phyloP scores from a whole-genome alignment of 2,888 invertebrate genomes.

The Aspidiotus destructor region DNA sequence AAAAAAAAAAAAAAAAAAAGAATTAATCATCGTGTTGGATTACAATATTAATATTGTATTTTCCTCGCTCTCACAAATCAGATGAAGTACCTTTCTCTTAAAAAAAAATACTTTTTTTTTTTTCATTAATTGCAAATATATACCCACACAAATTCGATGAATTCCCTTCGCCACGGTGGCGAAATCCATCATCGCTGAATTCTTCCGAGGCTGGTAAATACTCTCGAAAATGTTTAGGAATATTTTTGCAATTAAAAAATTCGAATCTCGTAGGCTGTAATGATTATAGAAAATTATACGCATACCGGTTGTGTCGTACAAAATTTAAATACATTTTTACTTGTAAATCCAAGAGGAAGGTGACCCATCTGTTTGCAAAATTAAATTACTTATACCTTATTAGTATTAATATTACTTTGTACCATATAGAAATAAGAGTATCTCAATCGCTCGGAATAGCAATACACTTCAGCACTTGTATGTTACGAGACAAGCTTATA shows the following conservation, averaged over 20 bases:
- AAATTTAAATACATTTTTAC: not conserved
- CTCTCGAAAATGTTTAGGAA: not conserved
- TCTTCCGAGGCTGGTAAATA: too few relatives aligned
- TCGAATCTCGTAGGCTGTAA: not conserved
- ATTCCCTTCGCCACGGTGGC: not conserved
- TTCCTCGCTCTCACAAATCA: conserved; percentile 33
- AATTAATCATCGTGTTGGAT: too few relatives aligned
- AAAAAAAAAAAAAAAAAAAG: conserved; percentile 6
- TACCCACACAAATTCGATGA: not conserved
- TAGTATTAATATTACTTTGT: not conserved
- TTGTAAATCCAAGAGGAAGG: conserved; percentile 38
- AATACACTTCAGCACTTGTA: too few relatives aligned
- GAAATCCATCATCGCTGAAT: too few relatives aligned
- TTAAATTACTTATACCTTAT: conserved; percentile 27
- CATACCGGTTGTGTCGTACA: not conserved
- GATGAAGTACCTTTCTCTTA: conserved; percentile 38
- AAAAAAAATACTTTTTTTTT: conserved; percentile 2
- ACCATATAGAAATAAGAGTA: conserved; percentile 1
- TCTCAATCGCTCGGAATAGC: not conserved
- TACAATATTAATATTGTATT: conserved; percentile 1
- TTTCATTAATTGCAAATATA: conserved; percentile 7
- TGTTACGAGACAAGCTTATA: too few relatives aligned
- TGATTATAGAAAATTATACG: not conserved
- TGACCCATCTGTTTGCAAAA: conserved; percentile 39
- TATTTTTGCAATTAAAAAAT: not conserved